Evolutionary conservation across 2,888 invertebrate genomes (phyloP).

Genomic region (Axea sp.): DNA sequence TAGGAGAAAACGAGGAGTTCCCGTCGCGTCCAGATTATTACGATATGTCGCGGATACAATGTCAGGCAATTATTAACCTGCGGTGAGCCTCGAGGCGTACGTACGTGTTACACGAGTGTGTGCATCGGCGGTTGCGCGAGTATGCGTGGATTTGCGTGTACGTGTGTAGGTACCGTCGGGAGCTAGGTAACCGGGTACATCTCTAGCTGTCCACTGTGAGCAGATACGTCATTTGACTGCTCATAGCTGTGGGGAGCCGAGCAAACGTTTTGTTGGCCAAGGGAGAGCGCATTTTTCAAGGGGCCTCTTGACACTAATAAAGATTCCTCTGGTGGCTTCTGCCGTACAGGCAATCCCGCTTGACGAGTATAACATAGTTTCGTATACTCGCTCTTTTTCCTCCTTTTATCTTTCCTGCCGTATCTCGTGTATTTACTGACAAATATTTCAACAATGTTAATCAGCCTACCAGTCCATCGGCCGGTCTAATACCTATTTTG

Average conservation of each 20-base stretch:
- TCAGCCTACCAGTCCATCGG: constrained; percentile 25
- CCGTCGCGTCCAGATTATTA: constrained; percentile 64
- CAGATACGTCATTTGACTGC: constrained; percentile 67
- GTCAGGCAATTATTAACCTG: constrained; percentile 73
- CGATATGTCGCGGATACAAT: constrained; percentile 72
- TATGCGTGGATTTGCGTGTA: background rate
- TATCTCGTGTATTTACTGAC: constrained; percentile 52
- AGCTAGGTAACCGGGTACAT: constrained; percentile 62
- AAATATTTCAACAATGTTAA: constrained; percentile 59
- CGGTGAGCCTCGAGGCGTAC: constrained; percentile 62
- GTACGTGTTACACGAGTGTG: constrained; percentile 9
- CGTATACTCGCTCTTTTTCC: constrained; percentile 51
- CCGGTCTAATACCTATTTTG: constrained; percentile 42
- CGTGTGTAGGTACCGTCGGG: constrained; percentile 31
- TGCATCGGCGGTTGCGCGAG: background rate
- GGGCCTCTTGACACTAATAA: constrained; percentile 72
- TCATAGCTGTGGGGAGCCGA: constrained; percentile 59
- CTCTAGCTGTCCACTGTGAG: constrained; percentile 63
- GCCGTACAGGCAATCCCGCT: constrained; percentile 62
- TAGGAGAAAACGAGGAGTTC: constrained; percentile 45
- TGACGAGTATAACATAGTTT: constrained; percentile 66
- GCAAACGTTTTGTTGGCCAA: constrained; percentile 56
- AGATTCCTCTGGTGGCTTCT: constrained; percentile 67
- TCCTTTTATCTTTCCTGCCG: constrained; percentile 40
- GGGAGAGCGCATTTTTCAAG: constrained; percentile 68